Conservation (phyloP, 2,113 vertebrate species). For the Aptenodytes patagonicus region DNA sequence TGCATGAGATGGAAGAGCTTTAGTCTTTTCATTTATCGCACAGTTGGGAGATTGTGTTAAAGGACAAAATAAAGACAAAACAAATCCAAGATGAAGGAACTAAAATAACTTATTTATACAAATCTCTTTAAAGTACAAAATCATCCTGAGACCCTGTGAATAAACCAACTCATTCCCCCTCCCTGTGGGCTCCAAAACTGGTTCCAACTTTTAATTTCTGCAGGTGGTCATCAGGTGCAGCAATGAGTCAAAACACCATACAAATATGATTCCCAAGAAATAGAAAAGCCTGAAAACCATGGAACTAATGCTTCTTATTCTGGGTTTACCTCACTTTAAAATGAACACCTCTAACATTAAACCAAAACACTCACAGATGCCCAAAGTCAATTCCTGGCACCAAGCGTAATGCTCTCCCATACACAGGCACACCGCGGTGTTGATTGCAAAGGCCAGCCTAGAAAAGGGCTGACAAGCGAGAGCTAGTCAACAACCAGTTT, state of each 20-base stretch:
- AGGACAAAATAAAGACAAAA: background rate
- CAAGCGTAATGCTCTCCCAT: fast-evolving
- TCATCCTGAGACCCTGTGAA: background rate
- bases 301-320: background rate
- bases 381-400: background rate
- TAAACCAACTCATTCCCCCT: background rate
- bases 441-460: background rate
- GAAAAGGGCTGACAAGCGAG: background rate
- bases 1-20: background rate
- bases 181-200: background rate
- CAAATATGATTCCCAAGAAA: background rate
- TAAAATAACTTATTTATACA: background rate
- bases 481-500: background rate
- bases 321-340: background rate
- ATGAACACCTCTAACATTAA: background rate
- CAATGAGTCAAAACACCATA: background rate
- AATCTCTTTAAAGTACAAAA: background rate
- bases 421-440: background rate
- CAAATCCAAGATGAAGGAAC: background rate
- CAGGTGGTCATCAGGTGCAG: background rate
- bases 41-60: background rate
- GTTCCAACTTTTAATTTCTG: background rate
- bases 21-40: background rate
- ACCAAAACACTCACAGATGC: background rate
- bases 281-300: background rate